These are phyloP conservation scores for Cinclus mexicanus DNA, from an alignment of 2,113 vertebrate genomes.

Conservation along the genomic window DNA sequence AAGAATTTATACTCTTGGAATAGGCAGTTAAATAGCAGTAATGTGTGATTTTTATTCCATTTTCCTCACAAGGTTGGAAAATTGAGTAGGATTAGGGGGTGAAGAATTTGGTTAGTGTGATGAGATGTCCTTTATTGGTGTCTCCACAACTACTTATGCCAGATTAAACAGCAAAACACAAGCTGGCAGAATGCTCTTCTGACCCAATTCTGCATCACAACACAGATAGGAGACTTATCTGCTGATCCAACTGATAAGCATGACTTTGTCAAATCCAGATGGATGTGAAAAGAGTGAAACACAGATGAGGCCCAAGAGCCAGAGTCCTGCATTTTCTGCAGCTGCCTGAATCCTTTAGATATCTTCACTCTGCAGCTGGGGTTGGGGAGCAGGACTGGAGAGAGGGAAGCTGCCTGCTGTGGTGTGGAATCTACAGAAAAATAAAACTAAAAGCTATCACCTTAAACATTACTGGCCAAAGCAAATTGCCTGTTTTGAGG, in stretches of 20 bases:
- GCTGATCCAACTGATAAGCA: background rate
- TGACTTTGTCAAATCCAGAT: constrained; percentile 16
- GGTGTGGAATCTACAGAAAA: background rate
- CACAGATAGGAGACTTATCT: constrained; percentile 16
- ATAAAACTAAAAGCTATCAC: background rate
- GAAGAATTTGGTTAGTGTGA: constrained; percentile 6
- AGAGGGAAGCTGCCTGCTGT: background rate
- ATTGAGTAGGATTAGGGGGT: background rate
- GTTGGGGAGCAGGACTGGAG: background rate
- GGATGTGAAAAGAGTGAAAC: background rate
- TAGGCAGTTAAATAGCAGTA: background rate
- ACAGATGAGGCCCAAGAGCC: background rate
- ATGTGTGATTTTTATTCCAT: background rate
- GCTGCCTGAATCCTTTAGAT: background rate
- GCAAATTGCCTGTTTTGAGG: background rate
- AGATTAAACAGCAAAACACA: background rate
- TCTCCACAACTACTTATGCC: background rate
- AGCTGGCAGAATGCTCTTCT: background rate
- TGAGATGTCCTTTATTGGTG: background rate
- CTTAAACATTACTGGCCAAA: background rate
- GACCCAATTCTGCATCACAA: background rate
- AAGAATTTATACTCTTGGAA: background rate
- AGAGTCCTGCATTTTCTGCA: background rate
- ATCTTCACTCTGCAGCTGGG: background rate
- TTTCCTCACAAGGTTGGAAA: background rate